Conservation (phyloP, 2,888 invertebrate genomes). For the Nycteola revayana region DNA sequence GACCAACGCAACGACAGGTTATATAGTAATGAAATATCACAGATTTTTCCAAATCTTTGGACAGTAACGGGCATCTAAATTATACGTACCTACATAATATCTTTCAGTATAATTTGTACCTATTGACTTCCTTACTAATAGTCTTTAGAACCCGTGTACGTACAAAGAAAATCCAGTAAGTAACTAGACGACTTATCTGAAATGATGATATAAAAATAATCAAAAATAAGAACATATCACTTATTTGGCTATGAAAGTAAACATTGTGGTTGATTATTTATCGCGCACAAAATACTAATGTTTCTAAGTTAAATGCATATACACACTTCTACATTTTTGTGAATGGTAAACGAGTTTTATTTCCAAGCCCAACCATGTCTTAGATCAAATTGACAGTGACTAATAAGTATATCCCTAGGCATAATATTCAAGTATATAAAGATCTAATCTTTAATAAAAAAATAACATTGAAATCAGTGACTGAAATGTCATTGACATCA, state of each 20-base stretch:
- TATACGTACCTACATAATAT: constrained; percentile 42
- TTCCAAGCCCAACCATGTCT: constrained; percentile 55
- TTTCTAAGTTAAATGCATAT: constrained; percentile 76
- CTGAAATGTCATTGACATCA: constrained; percentile 78
- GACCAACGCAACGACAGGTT: constrained; percentile 81
- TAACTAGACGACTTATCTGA: constrained; percentile 70
- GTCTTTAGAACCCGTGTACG: constrained; percentile 70
- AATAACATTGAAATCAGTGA: constrained; percentile 76
- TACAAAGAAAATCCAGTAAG: constrained; percentile 72
- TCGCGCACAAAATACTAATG: constrained; percentile 67
- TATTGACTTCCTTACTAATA: constrained; percentile 58
- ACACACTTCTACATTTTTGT: constrained; percentile 64
- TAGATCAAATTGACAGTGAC: constrained; percentile 61
- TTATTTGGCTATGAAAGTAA: constrained; percentile 73
- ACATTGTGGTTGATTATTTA: constrained; percentile 64
- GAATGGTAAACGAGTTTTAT: constrained; percentile 55
- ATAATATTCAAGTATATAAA: constrained; percentile 70
- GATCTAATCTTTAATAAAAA: constrained; percentile 76
- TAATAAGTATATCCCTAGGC: constrained; percentile 65
- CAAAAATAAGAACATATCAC: constrained; percentile 66
- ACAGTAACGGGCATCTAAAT: constrained; percentile 75
- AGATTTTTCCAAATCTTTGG: constrained; percentile 81
- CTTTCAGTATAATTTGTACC: constrained; percentile 67
- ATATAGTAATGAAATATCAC: constrained; percentile 80
- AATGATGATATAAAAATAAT: constrained; percentile 66